Conservation (phyloP, 2,888 invertebrate species). For the Clitarchus hookeri region DNA sequence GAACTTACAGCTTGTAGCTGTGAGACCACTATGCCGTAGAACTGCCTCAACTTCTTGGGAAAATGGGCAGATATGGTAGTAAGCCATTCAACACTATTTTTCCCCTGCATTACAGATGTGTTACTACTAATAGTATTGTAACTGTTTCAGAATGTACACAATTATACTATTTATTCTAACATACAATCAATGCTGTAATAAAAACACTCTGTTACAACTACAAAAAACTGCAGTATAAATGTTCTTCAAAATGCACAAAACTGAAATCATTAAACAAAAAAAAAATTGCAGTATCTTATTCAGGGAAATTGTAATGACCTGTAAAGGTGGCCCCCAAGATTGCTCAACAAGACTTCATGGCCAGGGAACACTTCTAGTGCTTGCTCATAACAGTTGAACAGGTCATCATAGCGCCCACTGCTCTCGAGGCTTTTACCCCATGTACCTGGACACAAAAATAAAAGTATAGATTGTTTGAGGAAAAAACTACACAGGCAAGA, state of each 20-base stretch:
- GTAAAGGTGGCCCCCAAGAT: conserved; percentile 58
- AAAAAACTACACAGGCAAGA: no score
- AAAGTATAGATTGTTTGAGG: no score
- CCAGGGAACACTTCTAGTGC: conserved; percentile 57
- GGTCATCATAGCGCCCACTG: conserved; percentile 50
- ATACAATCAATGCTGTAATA: no score
- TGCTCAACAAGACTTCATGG: conserved; percentile 56
- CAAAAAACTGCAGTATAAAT: not conserved
- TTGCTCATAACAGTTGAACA: conserved; percentile 54
- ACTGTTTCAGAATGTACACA: no score
- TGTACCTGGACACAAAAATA: conserved; percentile 40
- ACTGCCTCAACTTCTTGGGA: not conserved
- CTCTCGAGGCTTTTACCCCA: conserved; percentile 50
- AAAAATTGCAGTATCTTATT: not conserved
- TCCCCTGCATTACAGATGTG: not conserved
- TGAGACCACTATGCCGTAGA: conserved; percentile 29
- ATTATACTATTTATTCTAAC: no score
- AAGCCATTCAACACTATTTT: not conserved
- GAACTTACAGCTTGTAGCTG: conserved; percentile 44
- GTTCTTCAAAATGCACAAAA: not conserved
- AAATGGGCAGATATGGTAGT: not conserved
- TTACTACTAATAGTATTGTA: no score
- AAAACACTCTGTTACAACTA: no score
- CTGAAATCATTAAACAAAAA: not conserved
- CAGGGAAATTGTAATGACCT: conserved; percentile 52